Evolutionary conservation across 2,113 vertebrate species (phyloP).

Genomic region (Sminthopsis crassicaudata): DNA sequence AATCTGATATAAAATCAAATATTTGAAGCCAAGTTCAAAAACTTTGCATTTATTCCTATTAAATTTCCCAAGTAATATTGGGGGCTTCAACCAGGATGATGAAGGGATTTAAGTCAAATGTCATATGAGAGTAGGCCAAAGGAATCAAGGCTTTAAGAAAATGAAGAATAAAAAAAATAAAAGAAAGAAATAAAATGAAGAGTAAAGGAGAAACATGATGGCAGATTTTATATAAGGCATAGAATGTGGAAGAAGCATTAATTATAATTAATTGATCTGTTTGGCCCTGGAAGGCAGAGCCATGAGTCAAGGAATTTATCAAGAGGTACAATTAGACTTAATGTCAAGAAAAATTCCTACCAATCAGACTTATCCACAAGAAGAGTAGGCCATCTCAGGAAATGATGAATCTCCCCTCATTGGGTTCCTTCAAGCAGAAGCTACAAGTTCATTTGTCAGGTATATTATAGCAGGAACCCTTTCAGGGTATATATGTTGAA

Average conservation of each 20-base stretch:
- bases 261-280: neutral
- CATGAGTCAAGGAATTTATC: neutral
- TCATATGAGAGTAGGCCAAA: neutral
- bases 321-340: neutral
- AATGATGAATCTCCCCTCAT: neutral
- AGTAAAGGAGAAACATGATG: neutral
- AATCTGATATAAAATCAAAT: neutral
- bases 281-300: neutral
- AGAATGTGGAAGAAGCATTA: neutral
- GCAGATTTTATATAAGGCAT: neutral
- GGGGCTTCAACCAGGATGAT: neutral
- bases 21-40: neutral
- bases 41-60: neutral
- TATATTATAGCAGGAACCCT: neutral
- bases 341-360: neutral
- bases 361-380: neutral
- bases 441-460: neutral
- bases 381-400: neutral
- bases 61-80: neutral
- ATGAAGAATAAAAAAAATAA: neutral
- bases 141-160: neutral
- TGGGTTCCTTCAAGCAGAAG: neutral
- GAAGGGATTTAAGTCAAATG: neutral
- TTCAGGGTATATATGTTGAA: neutral
- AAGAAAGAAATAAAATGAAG: neutral